phyloP scores from a whole-genome alignment of 2,113 vertebrate species.

The Gorilla gorilla region DNA sequence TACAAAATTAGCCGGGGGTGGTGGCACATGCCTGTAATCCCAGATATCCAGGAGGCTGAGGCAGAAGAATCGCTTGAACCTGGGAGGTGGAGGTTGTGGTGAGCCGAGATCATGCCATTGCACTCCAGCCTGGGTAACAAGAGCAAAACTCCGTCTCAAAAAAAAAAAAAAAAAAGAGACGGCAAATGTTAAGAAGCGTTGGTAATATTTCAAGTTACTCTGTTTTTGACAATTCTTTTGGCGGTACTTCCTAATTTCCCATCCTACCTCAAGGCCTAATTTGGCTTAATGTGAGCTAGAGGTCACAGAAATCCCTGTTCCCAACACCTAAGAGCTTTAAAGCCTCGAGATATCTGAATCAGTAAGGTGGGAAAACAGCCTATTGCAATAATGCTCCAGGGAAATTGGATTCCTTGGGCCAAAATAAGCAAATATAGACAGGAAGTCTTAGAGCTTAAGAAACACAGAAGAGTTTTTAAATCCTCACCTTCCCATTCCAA shows the following conservation, averaged over 20 bases:
- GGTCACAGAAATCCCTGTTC: not conserved
- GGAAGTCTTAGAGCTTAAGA: not conserved
- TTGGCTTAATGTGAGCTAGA: not conserved
- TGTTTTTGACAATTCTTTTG: not conserved
- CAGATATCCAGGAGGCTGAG: too few relatives aligned
- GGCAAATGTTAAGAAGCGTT: not conserved
- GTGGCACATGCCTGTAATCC: too few relatives aligned
- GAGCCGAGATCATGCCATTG: too few relatives aligned
- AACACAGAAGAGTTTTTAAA: not conserved
- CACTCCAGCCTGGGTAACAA: too few relatives aligned
- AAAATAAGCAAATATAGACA: not conserved
- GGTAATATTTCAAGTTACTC: not conserved
- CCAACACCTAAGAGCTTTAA: not conserved
- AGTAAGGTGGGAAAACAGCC: not conserved
- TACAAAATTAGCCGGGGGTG: too few relatives aligned
- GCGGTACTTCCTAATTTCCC: not conserved
- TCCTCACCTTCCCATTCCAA: not conserved
- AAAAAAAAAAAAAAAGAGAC: not conserved
- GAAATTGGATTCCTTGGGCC: not conserved
- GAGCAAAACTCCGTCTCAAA: too few relatives aligned
- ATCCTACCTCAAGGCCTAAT: not conserved
- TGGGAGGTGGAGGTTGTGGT: too few relatives aligned
- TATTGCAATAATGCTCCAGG: not conserved
- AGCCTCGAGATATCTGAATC: not conserved
- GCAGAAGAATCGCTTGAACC: too few relatives aligned